These are phyloP conservation scores for Hippocampus mohnikei DNA, from an alignment of 2,113 vertebrate genomes.

Conservation along the genomic window DNA sequence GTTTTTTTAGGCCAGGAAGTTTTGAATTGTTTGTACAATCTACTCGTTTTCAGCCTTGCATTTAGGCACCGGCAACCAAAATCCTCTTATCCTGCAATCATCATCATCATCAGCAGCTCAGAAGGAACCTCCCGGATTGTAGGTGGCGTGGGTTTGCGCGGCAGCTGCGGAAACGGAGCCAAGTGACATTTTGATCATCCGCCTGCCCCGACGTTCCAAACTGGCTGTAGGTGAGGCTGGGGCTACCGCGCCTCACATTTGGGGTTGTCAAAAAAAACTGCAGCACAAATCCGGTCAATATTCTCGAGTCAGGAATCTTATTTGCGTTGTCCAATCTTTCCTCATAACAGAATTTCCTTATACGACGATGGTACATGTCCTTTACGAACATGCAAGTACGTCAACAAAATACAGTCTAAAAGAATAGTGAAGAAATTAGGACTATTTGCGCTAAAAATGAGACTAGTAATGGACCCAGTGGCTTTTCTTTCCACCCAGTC, in stretches of 20 bases:
- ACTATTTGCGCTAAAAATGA: too few species aligned
- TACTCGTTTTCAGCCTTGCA: constrained; percentile 50
- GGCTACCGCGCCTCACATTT: background rate
- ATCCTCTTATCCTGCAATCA: constrained; percentile 72
- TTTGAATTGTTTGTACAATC: too few species aligned
- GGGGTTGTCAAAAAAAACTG: background rate
- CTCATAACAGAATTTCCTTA: too few species aligned
- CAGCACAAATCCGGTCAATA: background rate
- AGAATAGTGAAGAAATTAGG: too few species aligned
- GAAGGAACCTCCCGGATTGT: constrained; percentile 64
- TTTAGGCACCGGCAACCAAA: constrained; percentile 66
- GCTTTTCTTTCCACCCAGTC: too few species aligned
- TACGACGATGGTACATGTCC: too few species aligned
- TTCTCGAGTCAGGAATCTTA: too few species aligned
- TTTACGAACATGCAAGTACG: too few species aligned
- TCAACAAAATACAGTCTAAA: too few species aligned
- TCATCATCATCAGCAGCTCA: constrained; percentile 77
- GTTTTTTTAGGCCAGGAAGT: constrained; percentile 35
- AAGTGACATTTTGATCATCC: constrained; percentile 34
- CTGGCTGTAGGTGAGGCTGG: background rate
- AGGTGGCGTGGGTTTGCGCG: constrained; percentile 49
- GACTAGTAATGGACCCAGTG: too few species aligned
- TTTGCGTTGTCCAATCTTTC: too few species aligned
- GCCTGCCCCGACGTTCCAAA: constrained; percentile 20
- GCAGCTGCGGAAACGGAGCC: constrained; percentile 19